Evolutionary conservation across 35 echinoderm and acorn worm genomes (phyloP), one percentile per base, ranked within the genome.

Genomic region (Heliocidaris erythrogramma): DNA sequence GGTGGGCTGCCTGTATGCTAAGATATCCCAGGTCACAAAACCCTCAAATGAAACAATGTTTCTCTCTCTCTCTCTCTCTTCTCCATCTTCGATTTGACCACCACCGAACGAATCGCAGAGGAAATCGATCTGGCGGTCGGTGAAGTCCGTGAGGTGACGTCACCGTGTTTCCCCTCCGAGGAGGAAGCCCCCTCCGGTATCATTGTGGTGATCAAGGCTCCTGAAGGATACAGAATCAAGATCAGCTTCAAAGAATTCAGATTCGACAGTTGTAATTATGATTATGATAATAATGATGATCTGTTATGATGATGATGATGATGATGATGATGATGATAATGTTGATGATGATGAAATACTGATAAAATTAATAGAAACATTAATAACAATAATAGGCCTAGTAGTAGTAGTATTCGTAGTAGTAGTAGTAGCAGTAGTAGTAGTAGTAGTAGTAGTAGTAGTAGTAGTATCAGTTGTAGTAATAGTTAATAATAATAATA

Each of bases 81-180:
- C 27, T 24, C 27, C 17, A 7, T 78, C 18, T n/a, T 78, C 65
- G 35, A 42, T 78, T n/a, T 7, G 52, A 69, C 27, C 27, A 78
- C 27, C 65, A 78, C 8, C 27, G 4, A 78, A 27, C 65, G 27
- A 17, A 27, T 89, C 24, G 87, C 87, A 92, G 91, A 92, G 49
- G 9, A 59, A 30, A 56, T 92, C 29, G 29, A 49, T 30, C 91
- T 92, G 11, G 48, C 2, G 29, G 50, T 48, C 18, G 91, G 91
- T 12, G 91, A 59, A n/a, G 50, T 59, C 10, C 91, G 7, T 13
- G 27, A 50, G 4, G 91, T 92, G 91, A 52, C 91, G 47, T 92
- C 91, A 59, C 91, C 91, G 18, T 92, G 91, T 59, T 92, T 92
- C 48, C 91, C 91, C 0, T 92, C 91, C 49, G 91, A 92, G 48